phyloP scores from a whole-genome alignment of 2,888 invertebrate species.

The Eugnorisma glareosa region DNA sequence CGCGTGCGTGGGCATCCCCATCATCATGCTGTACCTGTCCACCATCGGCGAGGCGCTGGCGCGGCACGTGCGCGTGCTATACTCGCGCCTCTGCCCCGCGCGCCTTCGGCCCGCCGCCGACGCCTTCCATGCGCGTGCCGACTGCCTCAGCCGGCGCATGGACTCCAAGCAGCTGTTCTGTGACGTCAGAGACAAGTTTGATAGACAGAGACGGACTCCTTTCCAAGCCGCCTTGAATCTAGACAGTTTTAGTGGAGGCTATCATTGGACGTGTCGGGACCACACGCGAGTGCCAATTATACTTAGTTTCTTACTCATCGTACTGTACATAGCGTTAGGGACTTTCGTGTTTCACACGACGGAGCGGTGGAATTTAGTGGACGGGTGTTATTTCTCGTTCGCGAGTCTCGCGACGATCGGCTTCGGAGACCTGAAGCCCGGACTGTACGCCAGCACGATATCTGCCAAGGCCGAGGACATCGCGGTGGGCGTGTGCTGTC shows the following conservation, averaged over 20 bases:
- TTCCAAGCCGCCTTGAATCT: slow-evolving; percentile 87
- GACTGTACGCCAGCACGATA: slow-evolving; percentile 88
- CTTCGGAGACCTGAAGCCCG: slow-evolving; percentile 95
- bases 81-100: slow-evolving; percentile 89
- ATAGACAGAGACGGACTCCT: slow-evolving; percentile 79
- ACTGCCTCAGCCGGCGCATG: slow-evolving; percentile 72
- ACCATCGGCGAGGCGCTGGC: slow-evolving; percentile 96
- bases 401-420: slow-evolving; percentile 95
- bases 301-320: slow-evolving; percentile 95
- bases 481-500: slow-evolving; percentile 94
- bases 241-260: slow-evolving; percentile 81
- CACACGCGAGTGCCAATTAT: slow-evolving; percentile 96
- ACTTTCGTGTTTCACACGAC: slow-evolving; percentile 97
- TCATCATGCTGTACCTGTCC: slow-evolving; percentile 96
- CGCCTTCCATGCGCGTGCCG: slow-evolving; percentile 76
- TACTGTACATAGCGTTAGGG: slow-evolving; percentile 96
- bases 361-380: slow-evolving; percentile 97
- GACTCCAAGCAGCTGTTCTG: slow-evolving; percentile 72
- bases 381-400: slow-evolving; percentile 96
- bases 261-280: slow-evolving; percentile 87
- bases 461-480: slow-evolving; percentile 90
- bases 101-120: slow-evolving; percentile 70
- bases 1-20: slow-evolving; percentile 96
- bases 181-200: slow-evolving; percentile 73
- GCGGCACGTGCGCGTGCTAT: slow-evolving; percentile 93